Base-by-base conservation (phyloP, 2,113 vertebrate species). In the Microtus oregoni region DNA sequence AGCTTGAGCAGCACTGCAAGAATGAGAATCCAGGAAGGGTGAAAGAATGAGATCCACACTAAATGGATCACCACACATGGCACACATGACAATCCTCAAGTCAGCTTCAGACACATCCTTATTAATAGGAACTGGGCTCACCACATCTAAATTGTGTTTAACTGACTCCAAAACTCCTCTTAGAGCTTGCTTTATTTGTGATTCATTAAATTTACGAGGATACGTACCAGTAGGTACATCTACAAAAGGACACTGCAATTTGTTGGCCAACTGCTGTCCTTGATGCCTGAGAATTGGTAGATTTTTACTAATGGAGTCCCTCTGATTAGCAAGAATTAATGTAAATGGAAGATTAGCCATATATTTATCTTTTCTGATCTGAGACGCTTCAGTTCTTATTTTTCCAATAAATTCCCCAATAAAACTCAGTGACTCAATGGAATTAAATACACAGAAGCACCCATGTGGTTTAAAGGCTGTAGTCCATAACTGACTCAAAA, bases 1-100 rank as follows among this genome's bases (percentile, higher is more conserved):
- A 61, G 99, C 99, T 96, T 99, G 99, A 94, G 99, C 99, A 83
- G 99, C 99, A 38, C 99, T 99, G 83, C 99, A 99, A 96, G 99
- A 99, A 79, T 99, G 99, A 7, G 99, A 99, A 92, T 99, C 99
- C 28, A 99, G 98, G 97, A 99, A 99, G 2, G 99, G 99, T 70
- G 99, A 99, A 97, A 99, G 99, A 98, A 99, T 99, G 97, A 99
- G 99, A 98, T 99, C 99, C 77, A 99, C 99, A 41, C 99, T 99
- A 97, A 99, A 99, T 0, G 99, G 99, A 98, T 99, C 99, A 77
- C 99, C 99, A 98, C 99, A 99, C 99, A 99, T 99, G 94, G 99
- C 99, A 97, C 99, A 99, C 99, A 99, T 99, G 58, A 99, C 99
- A 72, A 99, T 99, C 96, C 99, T 98, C 63, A 99, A 98, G 97